Evolutionary conservation across 2,888 invertebrate species (phyloP).

Genomic region (Caenorhabditis sulstoni): DNA sequence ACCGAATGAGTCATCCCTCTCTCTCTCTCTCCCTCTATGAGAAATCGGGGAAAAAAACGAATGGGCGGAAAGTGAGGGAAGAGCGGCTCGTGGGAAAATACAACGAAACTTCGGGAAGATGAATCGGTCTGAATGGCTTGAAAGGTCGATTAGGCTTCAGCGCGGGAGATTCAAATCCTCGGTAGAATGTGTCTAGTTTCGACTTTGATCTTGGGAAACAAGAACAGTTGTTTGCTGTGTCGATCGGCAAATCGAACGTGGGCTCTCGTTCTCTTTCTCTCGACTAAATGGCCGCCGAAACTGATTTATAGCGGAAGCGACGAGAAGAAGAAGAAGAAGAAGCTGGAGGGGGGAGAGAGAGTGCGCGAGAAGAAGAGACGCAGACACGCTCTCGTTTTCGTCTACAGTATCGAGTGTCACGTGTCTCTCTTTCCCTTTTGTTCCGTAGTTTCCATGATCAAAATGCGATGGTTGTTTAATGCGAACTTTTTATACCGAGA

Average conservation of each 20-base stretch:
- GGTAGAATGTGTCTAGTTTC: too few relatives aligned
- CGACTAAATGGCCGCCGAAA: too few relatives aligned
- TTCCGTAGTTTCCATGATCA: conserved; percentile 48
- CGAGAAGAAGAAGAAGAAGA: background rate
- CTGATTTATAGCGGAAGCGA: background rate
- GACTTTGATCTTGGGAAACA: background rate
- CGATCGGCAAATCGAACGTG: background rate
- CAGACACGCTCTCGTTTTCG: conserved; percentile 20
- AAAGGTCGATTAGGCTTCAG: too few relatives aligned
- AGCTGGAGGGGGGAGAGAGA: conserved; percentile 14
- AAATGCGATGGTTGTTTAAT: conserved; percentile 8
- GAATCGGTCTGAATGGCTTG: too few relatives aligned
- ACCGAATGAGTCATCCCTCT: conserved; percentile 24
- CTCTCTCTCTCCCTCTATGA: background rate
- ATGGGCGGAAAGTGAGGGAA: background rate
- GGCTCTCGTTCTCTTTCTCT: too few relatives aligned
- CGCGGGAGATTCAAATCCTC: too few relatives aligned
- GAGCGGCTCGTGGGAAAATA: background rate
- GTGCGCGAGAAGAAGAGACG: conserved; percentile 34
- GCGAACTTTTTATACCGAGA: conserved; percentile 22
- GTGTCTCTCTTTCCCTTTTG: conserved; percentile 22
- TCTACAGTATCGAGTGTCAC: background rate
- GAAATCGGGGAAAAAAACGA: conserved; percentile 4
- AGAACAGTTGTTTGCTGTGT: conserved; percentile 1
- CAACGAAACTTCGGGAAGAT: background rate